Evolutionary conservation across 2,888 invertebrate species (phyloP), one percentile per base, ranked within the genome.

Genomic region (Rotaria macrura): DNA sequence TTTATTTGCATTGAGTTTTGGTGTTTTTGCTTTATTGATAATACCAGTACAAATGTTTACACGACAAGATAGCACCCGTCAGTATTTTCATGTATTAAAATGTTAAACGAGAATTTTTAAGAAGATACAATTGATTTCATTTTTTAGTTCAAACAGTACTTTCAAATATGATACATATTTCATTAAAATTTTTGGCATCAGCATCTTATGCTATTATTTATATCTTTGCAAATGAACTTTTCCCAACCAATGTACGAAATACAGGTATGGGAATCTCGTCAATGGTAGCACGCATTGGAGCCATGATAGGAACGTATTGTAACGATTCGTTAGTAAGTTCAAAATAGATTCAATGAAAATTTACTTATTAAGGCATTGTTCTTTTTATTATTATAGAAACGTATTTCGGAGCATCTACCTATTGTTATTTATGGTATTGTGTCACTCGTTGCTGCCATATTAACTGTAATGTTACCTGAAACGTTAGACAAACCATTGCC

Each of bases 1-100:
- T 88, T 93, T 93, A 25, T 93, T 93, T 89, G 93, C 94, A 93
- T 89, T 94, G 86, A 90, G 93, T 14, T 72, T 74, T 52, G 86
- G 86, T n/a, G 3, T 86, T 20, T 29, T 57, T 25, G 83, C 83
- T n/a, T 14, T 85, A 43, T 29, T 29, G 10, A 34, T 85, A 57
- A 55, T 83, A 47, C 65, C 65, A 6, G 20, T 65, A 65, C 65
- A 65, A 65, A 34, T 34, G 3, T 65, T 34, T 6, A 20, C 38
- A 34, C 5, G 0, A 34, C 5, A 17, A 2, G 20, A 65, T 34
- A 65, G 65, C 7, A 3, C 0, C 17, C 20, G 65, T 65, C 7
- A 34, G 34, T 17, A 7, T 34, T n/a, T n/a, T n/a, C n/a, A n/a
- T n/a, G n/a, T n/a, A n/a, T n/a, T n/a, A n/a, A n/a, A n/a, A n/a